Conservation (phyloP, 2,888 invertebrate species). For the Mesorhabditis spiculigera region DNA sequence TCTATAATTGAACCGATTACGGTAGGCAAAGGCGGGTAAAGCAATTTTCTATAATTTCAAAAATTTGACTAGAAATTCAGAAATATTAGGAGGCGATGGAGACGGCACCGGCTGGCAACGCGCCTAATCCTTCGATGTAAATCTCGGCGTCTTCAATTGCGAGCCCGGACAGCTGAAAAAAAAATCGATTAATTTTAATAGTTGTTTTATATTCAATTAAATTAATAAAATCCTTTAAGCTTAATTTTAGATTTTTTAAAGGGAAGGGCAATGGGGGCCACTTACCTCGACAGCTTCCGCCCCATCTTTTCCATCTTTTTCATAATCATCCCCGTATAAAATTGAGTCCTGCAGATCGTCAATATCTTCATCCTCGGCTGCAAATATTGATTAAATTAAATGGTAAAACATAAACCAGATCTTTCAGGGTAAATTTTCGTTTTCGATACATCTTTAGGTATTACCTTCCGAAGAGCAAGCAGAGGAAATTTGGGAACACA, state of each 20-base stretch:
- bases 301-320: background rate
- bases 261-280: too few relatives aligned
- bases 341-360: background rate
- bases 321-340: background rate
- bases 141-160: background rate
- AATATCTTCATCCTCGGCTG: background rate
- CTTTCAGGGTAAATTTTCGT: too few relatives aligned
- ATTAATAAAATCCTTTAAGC: too few relatives aligned
- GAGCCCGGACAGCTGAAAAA: background rate
- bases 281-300: background rate
- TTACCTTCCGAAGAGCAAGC: too few relatives aligned
- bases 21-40: too few relatives aligned
- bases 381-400: background rate
- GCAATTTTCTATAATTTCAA: too few relatives aligned
- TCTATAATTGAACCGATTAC: too few relatives aligned
- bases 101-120: constrained; percentile 2
- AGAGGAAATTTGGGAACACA: too few relatives aligned
- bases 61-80: background rate
- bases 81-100: background rate
- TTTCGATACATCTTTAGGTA: too few relatives aligned
- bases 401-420: too few relatives aligned
- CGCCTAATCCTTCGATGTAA: background rate
- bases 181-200: background rate
- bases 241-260: too few relatives aligned
- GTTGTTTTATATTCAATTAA: too few relatives aligned